A percentile compares a stretch with the other conserved stretches of the same genome.
Evolutionary conservation across 2,797 vertebrate species (phyloP).

Genomic region (Acrossocheilus fasciatus): DNA sequence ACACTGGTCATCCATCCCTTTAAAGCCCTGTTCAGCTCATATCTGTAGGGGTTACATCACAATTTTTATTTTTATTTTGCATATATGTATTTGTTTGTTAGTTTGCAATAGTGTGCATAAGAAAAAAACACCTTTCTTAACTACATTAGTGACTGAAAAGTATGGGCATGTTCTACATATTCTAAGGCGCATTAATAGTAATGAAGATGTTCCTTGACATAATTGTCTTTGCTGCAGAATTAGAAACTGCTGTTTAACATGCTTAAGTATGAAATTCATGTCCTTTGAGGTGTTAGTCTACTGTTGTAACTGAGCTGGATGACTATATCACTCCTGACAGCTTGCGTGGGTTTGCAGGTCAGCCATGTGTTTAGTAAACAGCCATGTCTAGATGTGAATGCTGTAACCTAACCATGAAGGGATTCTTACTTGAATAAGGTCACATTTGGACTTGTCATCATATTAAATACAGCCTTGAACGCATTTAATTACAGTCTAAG

Average conservation of each 20-base stretch:
- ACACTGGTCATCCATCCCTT: not conserved
- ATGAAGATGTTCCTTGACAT: conserved; percentile 14
- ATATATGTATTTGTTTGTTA: not conserved
- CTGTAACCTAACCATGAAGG: not conserved
- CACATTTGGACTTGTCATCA: conserved; percentile 10
- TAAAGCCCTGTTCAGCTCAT: not conserved
- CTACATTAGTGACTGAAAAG: not conserved
- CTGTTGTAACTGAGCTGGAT: conserved; percentile 2
- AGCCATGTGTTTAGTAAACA: conserved; percentile 34
- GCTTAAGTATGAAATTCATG: conserved; percentile 23
- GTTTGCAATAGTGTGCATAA: not conserved
- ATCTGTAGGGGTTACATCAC: not conserved
- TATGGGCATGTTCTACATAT: not conserved
- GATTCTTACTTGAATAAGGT: conserved; percentile 6
- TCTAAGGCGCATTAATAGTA: not conserved
- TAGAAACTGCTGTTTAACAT: not conserved
- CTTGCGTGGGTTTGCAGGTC: conserved; percentile 23
- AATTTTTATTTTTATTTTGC: not conserved
- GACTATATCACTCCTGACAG: conserved; percentile 6
- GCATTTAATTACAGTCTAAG: conserved; percentile 22
- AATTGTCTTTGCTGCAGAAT: not conserved
- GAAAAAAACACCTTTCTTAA: not conserved
- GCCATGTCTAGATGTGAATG: conserved; percentile 1
- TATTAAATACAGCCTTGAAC: conserved; percentile 3
- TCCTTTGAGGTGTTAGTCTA: not conserved